These are phyloP conservation scores for Leptinotarsa undecemlineata DNA, from an alignment of 1,140 invertebrate species.

Conservation along the genomic window DNA sequence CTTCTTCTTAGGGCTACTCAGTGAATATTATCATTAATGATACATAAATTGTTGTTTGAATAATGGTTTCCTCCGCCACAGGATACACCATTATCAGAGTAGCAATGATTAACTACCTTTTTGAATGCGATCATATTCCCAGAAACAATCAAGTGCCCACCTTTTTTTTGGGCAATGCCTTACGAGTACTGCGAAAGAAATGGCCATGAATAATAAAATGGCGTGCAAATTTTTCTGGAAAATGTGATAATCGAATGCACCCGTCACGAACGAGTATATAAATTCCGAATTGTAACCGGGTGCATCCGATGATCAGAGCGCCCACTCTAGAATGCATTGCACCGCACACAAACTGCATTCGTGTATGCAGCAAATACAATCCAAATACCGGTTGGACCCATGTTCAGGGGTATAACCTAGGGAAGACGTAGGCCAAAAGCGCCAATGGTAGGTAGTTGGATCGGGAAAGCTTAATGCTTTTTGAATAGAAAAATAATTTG, in stretches of 20 bases:
- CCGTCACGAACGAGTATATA: not conserved
- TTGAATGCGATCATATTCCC: not conserved
- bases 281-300: conserved; percentile 1
- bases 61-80: too few relatives aligned
- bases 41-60: too few relatives aligned
- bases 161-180: not conserved
- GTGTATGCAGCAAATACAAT: conserved; percentile 2
- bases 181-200: not conserved
- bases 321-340: not conserved
- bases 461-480: too few relatives aligned
- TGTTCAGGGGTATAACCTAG: not conserved
- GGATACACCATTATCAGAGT: too few relatives aligned
- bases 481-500: too few relatives aligned
- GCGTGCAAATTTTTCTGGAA: not conserved
- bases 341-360: conserved; percentile 7
- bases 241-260: not conserved
- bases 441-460: not conserved
- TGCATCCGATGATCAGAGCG: not conserved
- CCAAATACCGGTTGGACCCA: not conserved
- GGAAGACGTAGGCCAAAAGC: not conserved
- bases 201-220: conserved; percentile 3
- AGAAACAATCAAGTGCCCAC: not conserved
- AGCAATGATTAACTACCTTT: not conserved
- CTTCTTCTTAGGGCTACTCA: too few relatives aligned
- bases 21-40: too few relatives aligned